Conservation (phyloP, 2,888 invertebrate species). For the Ormyrus labotus region DNA sequence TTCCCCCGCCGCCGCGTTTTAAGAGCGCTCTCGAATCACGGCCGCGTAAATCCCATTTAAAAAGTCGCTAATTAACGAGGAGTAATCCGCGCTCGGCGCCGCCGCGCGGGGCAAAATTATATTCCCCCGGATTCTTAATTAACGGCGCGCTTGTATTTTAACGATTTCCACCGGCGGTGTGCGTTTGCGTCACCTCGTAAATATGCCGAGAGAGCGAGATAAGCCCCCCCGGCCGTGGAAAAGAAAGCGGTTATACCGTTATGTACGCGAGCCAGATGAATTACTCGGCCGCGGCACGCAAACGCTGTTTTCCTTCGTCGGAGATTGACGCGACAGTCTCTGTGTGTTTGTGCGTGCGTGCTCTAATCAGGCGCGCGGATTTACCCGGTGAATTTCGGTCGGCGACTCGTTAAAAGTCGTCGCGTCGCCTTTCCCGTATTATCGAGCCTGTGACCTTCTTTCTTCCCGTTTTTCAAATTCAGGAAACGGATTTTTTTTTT, state of each 20-base stretch:
- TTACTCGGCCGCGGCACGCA: constrained; percentile 11
- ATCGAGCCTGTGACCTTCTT: not conserved
- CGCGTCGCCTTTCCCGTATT: too few relatives aligned
- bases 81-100: not conserved
- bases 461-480: not conserved
- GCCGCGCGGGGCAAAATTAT: not conserved
- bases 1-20: too few relatives aligned
- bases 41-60: not conserved
- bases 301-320: not conserved
- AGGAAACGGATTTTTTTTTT: constrained; percentile 5
- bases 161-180: too few relatives aligned
- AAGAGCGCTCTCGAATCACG: too few relatives aligned
- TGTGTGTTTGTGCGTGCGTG: not conserved
- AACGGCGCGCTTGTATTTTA: not conserved
- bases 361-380: too few relatives aligned
- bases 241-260: not conserved
- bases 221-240: not conserved
- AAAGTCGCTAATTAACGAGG: constrained; percentile 26
- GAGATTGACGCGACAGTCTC: not conserved
- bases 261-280: not conserved
- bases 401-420: too few relatives aligned
- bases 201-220: not conserved
- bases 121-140: not conserved
- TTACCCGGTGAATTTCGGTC: too few relatives aligned
- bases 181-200: not conserved